Evolutionary conservation across 2,113 vertebrate genomes (phyloP).

Genomic region (Tauraco erythrolophus): DNA sequence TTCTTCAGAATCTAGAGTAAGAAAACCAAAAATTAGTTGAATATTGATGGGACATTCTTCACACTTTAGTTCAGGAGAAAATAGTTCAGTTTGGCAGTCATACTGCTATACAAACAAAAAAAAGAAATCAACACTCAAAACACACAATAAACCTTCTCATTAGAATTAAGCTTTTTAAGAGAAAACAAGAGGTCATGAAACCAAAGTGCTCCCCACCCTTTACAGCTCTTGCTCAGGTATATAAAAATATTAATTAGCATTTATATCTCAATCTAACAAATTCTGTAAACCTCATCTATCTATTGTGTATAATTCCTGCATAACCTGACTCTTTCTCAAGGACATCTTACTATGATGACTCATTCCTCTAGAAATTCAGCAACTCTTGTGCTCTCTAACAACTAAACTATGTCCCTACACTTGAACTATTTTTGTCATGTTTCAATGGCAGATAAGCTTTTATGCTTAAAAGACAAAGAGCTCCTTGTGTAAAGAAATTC

Average conservation of each 20-base stretch:
- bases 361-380: not conserved
- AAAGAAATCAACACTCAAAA: not conserved
- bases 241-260: not conserved
- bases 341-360: not conserved
- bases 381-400: not conserved
- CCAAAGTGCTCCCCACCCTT: not conserved
- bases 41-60: not conserved
- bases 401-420: not conserved
- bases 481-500: not conserved
- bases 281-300: not conserved
- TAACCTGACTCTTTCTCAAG: not conserved
- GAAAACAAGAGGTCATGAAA: not conserved
- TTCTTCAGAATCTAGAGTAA: slow-evolving; percentile 91
- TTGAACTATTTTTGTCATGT: not conserved
- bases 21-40: slow-evolving; percentile 26
- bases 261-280: not conserved
- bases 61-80: not conserved
- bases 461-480: not conserved
- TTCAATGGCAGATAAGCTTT: not conserved
- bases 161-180: not conserved
- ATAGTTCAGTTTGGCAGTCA: not conserved
- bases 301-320: not conserved
- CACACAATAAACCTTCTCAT: not conserved
- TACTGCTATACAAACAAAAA: not conserved
- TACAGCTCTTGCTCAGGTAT: not conserved